Percentiles rank a stretch among this genome's conserved stretches.
phyloP scores from a whole-genome alignment of 2,113 vertebrate genomes.

The Toxotes chatareus region DNA sequence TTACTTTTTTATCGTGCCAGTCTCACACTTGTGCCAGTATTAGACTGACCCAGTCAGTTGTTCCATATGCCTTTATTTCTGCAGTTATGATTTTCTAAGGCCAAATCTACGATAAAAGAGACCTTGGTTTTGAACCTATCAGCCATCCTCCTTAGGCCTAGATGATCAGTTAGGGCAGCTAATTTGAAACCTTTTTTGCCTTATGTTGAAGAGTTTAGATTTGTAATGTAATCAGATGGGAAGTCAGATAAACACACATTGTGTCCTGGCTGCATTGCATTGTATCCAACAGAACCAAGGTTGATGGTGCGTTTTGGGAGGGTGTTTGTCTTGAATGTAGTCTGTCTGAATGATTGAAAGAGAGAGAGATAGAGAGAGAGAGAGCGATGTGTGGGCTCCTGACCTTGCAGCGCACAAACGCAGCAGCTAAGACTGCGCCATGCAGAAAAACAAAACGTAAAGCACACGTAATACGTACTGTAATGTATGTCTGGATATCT shows the following conservation, averaged over 20 bases:
- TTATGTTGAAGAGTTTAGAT: conserved; percentile 67
- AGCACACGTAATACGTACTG: conserved; percentile 77
- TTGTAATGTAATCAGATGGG: conserved; percentile 44
- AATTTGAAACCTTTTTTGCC: conserved; percentile 76
- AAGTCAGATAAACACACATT: conserved; percentile 31
- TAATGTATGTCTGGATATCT: conserved; percentile 68
- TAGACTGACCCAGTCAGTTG: conserved; percentile 51
- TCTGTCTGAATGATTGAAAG: conserved; percentile 32
- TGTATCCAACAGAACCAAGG: conserved; percentile 65
- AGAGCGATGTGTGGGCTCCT: conserved; percentile 42
- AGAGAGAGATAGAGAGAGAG: not conserved
- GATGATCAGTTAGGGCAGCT: conserved; percentile 79
- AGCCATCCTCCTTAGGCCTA: conserved; percentile 70
- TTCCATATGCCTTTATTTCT: conserved; percentile 77
- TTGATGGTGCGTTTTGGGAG: conserved; percentile 13
- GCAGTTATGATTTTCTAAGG: conserved; percentile 75
- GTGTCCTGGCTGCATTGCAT: conserved; percentile 60
- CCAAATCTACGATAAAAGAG: conserved; percentile 50
- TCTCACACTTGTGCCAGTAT: conserved; percentile 80
- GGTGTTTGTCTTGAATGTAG: conserved; percentile 54
- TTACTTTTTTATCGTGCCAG: conserved; percentile 69
- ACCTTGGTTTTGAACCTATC: conserved; percentile 31
- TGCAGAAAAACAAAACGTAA: conserved; percentile 52
- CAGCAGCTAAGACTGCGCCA: conserved; percentile 66
- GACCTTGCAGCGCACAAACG: conserved; percentile 71